Conservation (phyloP, 2,888 invertebrate genomes). For the Ecliptopera silaceata region DNA sequence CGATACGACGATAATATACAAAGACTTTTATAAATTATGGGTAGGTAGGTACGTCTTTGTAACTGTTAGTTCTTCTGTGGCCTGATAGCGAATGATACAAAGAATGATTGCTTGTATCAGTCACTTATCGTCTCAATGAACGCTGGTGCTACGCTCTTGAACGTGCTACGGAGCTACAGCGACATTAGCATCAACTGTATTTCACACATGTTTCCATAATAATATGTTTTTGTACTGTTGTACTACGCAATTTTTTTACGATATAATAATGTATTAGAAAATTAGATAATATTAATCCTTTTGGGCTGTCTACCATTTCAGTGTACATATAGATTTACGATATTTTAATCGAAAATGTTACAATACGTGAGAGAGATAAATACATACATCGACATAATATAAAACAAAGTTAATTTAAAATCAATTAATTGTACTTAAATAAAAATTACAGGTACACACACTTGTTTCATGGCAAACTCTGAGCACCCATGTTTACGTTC, state of each 20-base stretch:
- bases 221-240: background rate
- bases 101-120: conserved; percentile 9
- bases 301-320: too few species aligned
- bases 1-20: conserved; percentile 36
- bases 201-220: background rate
- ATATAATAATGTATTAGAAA: background rate
- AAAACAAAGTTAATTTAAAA: too few species aligned
- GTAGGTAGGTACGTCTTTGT: conserved; percentile 8
- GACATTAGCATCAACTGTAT: background rate
- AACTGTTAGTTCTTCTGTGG: conserved; percentile 12
- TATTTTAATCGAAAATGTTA: too few species aligned
- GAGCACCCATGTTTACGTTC: too few species aligned
- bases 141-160: conserved; percentile 1
- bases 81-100: conserved; percentile 14
- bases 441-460: too few species aligned
- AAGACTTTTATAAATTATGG: conserved; percentile 40
- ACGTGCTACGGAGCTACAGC: conserved; percentile 12
- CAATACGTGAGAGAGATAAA: too few species aligned
- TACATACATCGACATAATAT: too few species aligned
- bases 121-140: conserved; percentile 13
- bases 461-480: too few species aligned
- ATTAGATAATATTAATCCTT: too few species aligned
- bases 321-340: too few species aligned
- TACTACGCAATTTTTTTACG: background rate
- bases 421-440: too few species aligned